Base-by-base conservation (phyloP, 2,797 vertebrate species). In the Okamejei kenojei region DNA sequence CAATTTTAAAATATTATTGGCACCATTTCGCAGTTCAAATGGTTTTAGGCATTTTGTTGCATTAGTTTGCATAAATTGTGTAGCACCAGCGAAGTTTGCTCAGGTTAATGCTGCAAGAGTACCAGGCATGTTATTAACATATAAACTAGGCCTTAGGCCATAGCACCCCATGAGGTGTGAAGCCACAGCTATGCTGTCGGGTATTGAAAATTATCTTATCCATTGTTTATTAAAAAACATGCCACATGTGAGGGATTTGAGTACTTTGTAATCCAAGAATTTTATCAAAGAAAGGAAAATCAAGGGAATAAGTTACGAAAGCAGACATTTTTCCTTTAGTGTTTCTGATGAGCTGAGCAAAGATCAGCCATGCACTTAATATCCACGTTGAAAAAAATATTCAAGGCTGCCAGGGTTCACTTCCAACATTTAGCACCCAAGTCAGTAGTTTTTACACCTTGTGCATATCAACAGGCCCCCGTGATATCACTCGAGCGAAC, bases 401-500 rank as follows among this genome's bases (percentile, higher is more conserved):
- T 71, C 45, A 76, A 29, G 21, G 74, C 77, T 29, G 29, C 93
- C 54, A 73, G n/a, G 61, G 80, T 88, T 93, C 61, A n/a, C 93
- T 80, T 94, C 82, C 90, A 93, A 79, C 79, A 76, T 86, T 93
- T 94, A 94, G 71, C 76, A 80, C 88, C 93, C 78, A 58, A 81
- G 68, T 71, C 93, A 86, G 54, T 65, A 45, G 35, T 93, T 93
- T 91, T 93, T 93, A 93, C 93, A 86, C 88, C 15, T 93, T 93
- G 76, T 77, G 88, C 78, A 86, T 54, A 94, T 93, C 38, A 77
- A 82, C 79, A 93, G 90, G 71, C 79, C 90, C 63, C 92, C 84
- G 92, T 65, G 77, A 93, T 88, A 92, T 80, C 45, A 65, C 93
- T 77, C 45, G 77, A 19, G 86, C 65, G 95, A 73, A 94, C 94